A percentile compares a stretch with the other conserved stretches of the same genome.
These are phyloP conservation scores for Probaryconus sp. DNA, from an alignment of 1,140 invertebrate genomes.

Conservation along the genomic window DNA sequence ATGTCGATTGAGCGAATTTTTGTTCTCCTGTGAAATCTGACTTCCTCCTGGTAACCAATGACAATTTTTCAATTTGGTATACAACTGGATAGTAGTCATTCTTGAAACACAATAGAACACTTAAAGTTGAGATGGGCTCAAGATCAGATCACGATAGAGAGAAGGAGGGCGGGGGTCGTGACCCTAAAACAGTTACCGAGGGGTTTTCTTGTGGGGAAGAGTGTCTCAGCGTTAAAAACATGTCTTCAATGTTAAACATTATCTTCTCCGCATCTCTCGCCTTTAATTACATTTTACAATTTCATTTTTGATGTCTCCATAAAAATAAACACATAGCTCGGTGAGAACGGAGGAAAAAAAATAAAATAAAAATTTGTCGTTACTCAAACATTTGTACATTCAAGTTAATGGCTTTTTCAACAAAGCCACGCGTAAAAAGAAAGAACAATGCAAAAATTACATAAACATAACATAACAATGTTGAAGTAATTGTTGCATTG, in stretches of 20 bases:
- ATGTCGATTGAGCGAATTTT: too few species aligned
- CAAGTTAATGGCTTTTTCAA: too few species aligned
- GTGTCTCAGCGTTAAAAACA: conserved; percentile 1
- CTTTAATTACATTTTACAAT: too few species aligned
- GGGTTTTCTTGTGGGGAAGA: too few species aligned
- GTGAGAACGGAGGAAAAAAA: too few species aligned
- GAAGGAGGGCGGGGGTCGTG: too few species aligned
- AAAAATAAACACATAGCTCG: too few species aligned
- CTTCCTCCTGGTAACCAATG: neutral
- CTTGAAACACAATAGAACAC: conserved; percentile 23
- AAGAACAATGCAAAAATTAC: conserved; percentile 5
- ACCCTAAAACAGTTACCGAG: conserved; percentile 28
- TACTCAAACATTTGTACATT: too few species aligned
- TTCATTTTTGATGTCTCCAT: too few species aligned
- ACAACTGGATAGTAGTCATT: conserved; percentile 11
- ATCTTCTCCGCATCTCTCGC: conserved; percentile 10
- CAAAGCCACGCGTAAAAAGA: too few species aligned
- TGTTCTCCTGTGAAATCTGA: neutral
- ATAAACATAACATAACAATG: neutral
- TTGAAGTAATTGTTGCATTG: neutral
- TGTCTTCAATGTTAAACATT: conserved; percentile 14
- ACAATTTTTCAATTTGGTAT: neutral
- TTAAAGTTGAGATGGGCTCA: conserved; percentile 12
- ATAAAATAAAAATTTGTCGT: too few species aligned
- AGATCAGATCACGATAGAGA: conserved; percentile 28